phyloP scores from a whole-genome alignment of 2,888 invertebrate species.

The Ornithoptera priamus region DNA sequence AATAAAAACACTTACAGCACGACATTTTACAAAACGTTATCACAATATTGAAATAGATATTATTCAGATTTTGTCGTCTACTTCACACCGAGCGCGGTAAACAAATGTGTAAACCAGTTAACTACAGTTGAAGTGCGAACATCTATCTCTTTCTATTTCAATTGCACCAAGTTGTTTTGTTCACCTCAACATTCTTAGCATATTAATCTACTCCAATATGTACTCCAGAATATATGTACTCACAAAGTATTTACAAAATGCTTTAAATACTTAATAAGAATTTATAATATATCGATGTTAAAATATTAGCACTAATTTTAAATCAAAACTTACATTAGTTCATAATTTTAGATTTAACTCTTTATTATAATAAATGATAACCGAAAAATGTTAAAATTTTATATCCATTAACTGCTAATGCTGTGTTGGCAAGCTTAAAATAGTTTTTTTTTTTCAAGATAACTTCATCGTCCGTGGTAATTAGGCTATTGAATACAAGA shows the following conservation, averaged over 20 bases:
- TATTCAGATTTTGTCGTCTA: conserved; percentile 14
- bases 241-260: background rate
- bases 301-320: no score
- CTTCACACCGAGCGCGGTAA: conserved; percentile 22
- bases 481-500: no score
- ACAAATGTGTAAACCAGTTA: conserved; percentile 25
- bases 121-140: background rate
- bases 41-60: conserved; percentile 12
- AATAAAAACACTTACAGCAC: conserved; percentile 54
- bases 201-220: background rate
- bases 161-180: background rate
- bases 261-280: background rate
- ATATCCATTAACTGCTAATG: no score
- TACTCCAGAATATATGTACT: background rate
- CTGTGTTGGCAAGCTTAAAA: no score
- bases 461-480: no score
- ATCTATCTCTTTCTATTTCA: conserved; percentile 31
- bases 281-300: no score
- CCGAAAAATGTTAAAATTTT: no score
- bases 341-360: no score
- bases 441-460: no score
- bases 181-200: background rate
- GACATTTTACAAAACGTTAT: conserved; percentile 43
- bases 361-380: no score
- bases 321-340: no score